Evolutionary conservation across 2,888 invertebrate species (phyloP).

Genomic region (Fragum sueziense): DNA sequence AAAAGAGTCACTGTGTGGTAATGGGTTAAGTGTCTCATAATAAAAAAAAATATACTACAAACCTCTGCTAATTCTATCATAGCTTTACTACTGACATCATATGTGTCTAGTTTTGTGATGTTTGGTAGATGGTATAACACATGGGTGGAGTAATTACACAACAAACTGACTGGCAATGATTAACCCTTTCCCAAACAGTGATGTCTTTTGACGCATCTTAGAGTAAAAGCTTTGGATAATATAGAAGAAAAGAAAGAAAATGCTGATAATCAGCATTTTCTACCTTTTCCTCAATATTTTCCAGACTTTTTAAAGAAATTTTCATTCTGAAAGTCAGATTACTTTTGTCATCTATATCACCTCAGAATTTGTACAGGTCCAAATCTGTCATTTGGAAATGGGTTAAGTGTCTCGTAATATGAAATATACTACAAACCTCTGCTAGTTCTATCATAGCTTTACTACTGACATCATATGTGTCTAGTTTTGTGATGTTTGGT

Average conservation of each 20-base stretch:
- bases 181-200: conserved; percentile 77
- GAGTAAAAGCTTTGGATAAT: conserved; percentile 78
- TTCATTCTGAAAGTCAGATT: no score
- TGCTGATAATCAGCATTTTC: no score
- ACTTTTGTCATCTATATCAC: not conserved
- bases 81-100: conserved; percentile 77
- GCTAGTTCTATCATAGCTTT: conserved; percentile 78
- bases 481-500: conserved; percentile 76
- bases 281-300: not conserved
- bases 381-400: no score
- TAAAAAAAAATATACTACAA: no score
- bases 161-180: conserved; percentile 78
- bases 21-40: no score
- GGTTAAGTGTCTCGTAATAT: no score
- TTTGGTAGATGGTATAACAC: conserved; percentile 80
- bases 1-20: no score
- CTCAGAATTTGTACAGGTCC: not conserved
- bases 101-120: conserved; percentile 77
- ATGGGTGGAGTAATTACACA: conserved; percentile 82
- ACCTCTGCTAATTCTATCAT: conserved; percentile 80
- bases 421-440: conserved; percentile 80
- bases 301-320: no score
- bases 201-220: conserved; percentile 79
- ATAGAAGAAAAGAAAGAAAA: no score
- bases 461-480: conserved; percentile 78